A percentile compares a stretch with the other conserved stretches of the same genome.
These are phyloP conservation scores for Lepidostoma basale DNA, from an alignment of 1,140 invertebrate species.

Conservation along the genomic window DNA sequence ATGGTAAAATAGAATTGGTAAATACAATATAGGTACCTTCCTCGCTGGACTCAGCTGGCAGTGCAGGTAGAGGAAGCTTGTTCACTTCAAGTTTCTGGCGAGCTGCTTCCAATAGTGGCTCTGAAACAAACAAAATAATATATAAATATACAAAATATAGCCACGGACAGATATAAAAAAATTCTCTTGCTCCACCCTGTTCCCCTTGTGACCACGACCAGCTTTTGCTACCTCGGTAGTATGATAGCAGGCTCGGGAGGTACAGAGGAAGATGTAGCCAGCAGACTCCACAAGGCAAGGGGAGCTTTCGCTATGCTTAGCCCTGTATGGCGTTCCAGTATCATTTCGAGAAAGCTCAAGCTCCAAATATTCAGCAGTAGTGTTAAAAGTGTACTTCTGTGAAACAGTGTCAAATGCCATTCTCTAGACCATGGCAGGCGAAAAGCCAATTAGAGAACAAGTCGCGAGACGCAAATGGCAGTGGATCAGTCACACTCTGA, in stretches of 20 bases:
- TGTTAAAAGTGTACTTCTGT: too few species aligned
- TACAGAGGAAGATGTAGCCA: neutral
- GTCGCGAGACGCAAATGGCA: too few species aligned
- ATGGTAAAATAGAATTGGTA: neutral
- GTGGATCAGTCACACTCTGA: too few species aligned
- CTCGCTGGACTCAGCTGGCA: neutral
- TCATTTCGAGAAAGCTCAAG: too few species aligned
- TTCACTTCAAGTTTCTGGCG: constrained; percentile 29
- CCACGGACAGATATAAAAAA: neutral
- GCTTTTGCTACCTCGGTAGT: neutral
- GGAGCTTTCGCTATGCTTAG: too few species aligned
- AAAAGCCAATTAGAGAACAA: too few species aligned
- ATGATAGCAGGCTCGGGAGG: neutral
- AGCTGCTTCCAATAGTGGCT: constrained; percentile 46
- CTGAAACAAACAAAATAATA: constrained; percentile 46
- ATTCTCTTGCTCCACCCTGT: too few species aligned
- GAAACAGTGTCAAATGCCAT: too few species aligned
- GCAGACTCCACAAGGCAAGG: neutral
- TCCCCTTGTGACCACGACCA: too few species aligned
- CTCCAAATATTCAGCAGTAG: too few species aligned
- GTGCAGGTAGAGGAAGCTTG: neutral
- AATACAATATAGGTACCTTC: neutral
- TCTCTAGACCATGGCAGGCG: too few species aligned
- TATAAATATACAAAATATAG: constrained; percentile 5
- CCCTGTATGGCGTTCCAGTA: too few species aligned